A percentile compares a stretch with the other conserved stretches of the same genome.
Conservation (phyloP, 2,113 vertebrate genomes). For the Ctenodactylus gundi region DNA sequence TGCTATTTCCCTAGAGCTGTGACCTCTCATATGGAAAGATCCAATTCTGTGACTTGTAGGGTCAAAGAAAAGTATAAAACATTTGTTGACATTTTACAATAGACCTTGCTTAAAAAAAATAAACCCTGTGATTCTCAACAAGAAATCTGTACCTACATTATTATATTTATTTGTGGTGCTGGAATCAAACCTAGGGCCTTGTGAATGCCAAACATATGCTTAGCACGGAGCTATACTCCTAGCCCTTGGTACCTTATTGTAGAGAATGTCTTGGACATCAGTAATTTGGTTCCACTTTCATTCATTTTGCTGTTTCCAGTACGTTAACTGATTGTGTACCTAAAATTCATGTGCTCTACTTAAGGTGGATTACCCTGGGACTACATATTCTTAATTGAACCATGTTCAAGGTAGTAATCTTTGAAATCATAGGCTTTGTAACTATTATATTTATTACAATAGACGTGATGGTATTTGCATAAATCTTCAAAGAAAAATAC, state of each 20-base stretch:
- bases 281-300: neutral
- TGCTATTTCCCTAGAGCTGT: neutral
- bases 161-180: neutral
- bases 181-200: neutral
- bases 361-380: neutral
- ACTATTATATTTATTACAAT: neutral
- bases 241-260: neutral
- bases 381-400: neutral
- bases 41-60: neutral
- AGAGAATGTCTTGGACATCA: neutral
- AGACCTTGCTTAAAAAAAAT: neutral
- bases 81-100: neutral
- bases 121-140: neutral
- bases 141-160: neutral
- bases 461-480: neutral
- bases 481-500: slow-evolving; percentile 25
- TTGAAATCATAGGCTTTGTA: slow-evolving; percentile 23
- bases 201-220: neutral
- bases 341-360: neutral
- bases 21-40: neutral
- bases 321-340: neutral
- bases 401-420: neutral
- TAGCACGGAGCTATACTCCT: neutral
- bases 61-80: neutral
- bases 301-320: neutral